Evolutionary conservation across 2,113 vertebrate genomes (phyloP).

Genomic region (Catharus minimus): DNA sequence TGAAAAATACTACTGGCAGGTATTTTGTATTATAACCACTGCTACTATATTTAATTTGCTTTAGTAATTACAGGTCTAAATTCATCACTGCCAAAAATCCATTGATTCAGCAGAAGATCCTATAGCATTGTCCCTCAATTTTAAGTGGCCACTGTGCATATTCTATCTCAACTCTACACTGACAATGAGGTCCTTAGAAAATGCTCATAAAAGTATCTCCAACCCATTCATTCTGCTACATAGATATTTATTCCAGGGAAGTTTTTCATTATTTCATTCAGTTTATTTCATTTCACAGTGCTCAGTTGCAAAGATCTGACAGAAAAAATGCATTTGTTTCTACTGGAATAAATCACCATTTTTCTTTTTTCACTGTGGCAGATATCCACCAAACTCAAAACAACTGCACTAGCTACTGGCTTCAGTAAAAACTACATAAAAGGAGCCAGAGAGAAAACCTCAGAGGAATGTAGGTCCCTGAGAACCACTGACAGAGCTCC

Average conservation of each 20-base stretch:
- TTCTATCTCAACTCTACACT: not conserved
- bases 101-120: not conserved
- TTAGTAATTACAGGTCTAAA: not conserved
- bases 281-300: not conserved
- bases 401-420: not conserved
- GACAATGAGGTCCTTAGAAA: not conserved
- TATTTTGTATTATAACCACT: not conserved
- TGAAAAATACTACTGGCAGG: not conserved
- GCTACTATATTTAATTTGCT: not conserved
- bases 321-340: not conserved
- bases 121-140: not conserved
- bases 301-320: not conserved
- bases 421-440: not conserved
- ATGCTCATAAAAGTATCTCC: not conserved
- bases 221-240: not conserved
- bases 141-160: not conserved
- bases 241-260: not conserved
- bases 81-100: not conserved
- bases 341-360: not conserved
- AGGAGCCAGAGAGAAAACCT: not conserved
- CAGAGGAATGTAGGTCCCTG: not conserved
- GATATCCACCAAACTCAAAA: not conserved
- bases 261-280: not conserved
- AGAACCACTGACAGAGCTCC: not conserved
- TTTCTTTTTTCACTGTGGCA: not conserved